Conservation (phyloP, 1,140 invertebrate genomes). For the Helicoverpa armigera region DNA sequence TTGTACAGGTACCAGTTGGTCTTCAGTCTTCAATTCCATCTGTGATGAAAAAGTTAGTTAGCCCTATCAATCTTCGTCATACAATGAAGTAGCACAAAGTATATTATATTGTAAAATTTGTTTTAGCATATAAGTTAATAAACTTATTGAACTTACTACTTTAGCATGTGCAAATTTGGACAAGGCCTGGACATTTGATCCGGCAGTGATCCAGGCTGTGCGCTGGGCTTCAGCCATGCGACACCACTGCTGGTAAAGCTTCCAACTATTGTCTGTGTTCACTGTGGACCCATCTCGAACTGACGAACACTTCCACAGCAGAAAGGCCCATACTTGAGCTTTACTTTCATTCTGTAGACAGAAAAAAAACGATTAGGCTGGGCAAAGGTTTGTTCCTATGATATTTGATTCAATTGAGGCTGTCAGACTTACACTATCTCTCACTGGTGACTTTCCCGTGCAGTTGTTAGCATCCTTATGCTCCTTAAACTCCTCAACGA, state of each 20-base stretch:
- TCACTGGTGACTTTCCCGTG: slow-evolving; percentile 86
- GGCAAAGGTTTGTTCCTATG: background rate
- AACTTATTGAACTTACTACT: slow-evolving; percentile 77
- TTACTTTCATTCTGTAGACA: slow-evolving; percentile 90
- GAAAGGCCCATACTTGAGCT: slow-evolving; percentile 94
- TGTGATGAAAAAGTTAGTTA: slow-evolving; percentile 44
- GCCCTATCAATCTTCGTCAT: background rate
- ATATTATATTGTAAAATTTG: background rate
- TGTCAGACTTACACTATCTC: slow-evolving; percentile 85
- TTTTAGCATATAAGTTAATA: background rate
- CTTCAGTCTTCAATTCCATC: slow-evolving; percentile 83
- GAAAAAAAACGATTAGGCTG: background rate
- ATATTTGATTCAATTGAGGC: too few species aligned
- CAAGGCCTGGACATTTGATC: slow-evolving; percentile 91
- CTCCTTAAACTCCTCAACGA: slow-evolving; percentile 91
- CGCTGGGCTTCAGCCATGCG: slow-evolving; percentile 91
- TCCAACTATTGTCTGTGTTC: slow-evolving; percentile 90
- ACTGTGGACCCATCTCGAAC: slow-evolving; percentile 84
- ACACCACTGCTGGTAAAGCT: slow-evolving; percentile 93
- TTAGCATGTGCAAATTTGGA: slow-evolving; percentile 85
- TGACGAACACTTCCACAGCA: slow-evolving; percentile 92
- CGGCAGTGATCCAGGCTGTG: slow-evolving; percentile 92
- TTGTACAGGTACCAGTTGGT: slow-evolving; percentile 79
- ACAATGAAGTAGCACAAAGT: background rate
- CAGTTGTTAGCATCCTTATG: slow-evolving; percentile 89